Evolutionary conservation across 2,888 invertebrate species (phyloP), one percentile per base, ranked within the genome.

Genomic region (Ectemnius continuus): DNA sequence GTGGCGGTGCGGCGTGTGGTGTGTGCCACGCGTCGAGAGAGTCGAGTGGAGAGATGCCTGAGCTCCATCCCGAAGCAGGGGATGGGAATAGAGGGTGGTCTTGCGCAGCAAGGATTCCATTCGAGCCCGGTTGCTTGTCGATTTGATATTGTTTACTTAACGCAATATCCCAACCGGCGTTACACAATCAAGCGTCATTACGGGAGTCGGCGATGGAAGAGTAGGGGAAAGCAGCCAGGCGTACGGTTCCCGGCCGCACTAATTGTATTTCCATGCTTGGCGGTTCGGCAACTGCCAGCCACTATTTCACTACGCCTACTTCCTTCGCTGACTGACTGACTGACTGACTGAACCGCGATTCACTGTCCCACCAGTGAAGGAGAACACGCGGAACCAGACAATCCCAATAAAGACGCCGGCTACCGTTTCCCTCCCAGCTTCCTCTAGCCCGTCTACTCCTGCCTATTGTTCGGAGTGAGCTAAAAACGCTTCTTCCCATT

Each of bases 181-280:
- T 88, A 88, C 87, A 90, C 90, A 90, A 91, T 91, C 88, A 89
- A 84, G 87, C 89, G 80, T 88, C 90, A 88, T 90, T 90, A 90
- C 87, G 85, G 78, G 62, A 48, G 71, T 47, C 57, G 70, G 69
- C 65, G 61, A 67, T 74, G 76, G 64, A 70, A 60, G 71, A 36
- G 57, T 16, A 2, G 48, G 60, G 61, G 56, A 62, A 73, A 70
- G 82, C 73, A 76, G 71, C 80, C 73, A 80, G 70, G 82, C 81
- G 76, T 76, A 79, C 84, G 79, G 79, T 81, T 82, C 69, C 78
- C 85, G 85, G 78, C 69, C 36, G 80, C 84, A 85, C 86, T 90
- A 90, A 90, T 90, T 90, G 90, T 90, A 89, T 90, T 90, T 90
- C 88, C 89, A 88, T 85, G 88, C 87, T 88, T 82, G 88, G 80